A percentile compares a stretch with the other conserved stretches of the same genome.
Conservation (phyloP, 2,888 invertebrate species). For the Carterocephalus palaemon region DNA sequence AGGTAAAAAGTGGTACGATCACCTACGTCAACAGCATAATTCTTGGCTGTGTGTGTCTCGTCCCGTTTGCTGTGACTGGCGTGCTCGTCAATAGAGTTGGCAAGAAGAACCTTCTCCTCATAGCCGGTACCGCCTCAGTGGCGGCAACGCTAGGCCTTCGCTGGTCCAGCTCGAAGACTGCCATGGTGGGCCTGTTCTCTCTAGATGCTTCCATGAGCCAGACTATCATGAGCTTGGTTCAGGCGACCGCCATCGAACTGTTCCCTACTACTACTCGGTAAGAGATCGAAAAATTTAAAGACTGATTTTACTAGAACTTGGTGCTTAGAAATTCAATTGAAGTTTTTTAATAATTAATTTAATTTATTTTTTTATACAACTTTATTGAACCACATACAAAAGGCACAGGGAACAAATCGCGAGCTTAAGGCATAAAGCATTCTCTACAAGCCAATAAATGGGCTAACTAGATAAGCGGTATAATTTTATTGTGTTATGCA, state of each 20-base stretch:
- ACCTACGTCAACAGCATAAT: conserved; percentile 51
- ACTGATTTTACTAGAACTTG: background rate
- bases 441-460: too few species aligned
- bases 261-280: conserved; percentile 55
- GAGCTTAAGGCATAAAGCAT: too few species aligned
- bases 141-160: conserved; percentile 41
- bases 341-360: background rate
- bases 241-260: conserved; percentile 44
- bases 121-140: conserved; percentile 36
- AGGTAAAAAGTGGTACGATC: conserved; percentile 45
- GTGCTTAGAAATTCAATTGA: background rate
- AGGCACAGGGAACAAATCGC: too few species aligned
- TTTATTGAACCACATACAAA: too few species aligned
- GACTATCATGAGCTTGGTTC: conserved; percentile 44
- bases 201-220: conserved; percentile 44
- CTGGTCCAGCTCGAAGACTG: conserved; percentile 45
- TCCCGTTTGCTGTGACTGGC: conserved; percentile 43
- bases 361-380: too few species aligned
- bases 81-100: conserved; percentile 46
- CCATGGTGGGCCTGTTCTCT: conserved; percentile 51
- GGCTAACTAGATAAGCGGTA: too few species aligned
- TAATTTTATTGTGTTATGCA: too few species aligned
- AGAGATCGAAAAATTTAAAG: conserved; percentile 16
- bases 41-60: conserved; percentile 41
- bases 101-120: conserved; percentile 45